These are phyloP conservation scores for Artibeus lituratus DNA, from an alignment of 2,797 vertebrate species.

Conservation along the genomic window DNA sequence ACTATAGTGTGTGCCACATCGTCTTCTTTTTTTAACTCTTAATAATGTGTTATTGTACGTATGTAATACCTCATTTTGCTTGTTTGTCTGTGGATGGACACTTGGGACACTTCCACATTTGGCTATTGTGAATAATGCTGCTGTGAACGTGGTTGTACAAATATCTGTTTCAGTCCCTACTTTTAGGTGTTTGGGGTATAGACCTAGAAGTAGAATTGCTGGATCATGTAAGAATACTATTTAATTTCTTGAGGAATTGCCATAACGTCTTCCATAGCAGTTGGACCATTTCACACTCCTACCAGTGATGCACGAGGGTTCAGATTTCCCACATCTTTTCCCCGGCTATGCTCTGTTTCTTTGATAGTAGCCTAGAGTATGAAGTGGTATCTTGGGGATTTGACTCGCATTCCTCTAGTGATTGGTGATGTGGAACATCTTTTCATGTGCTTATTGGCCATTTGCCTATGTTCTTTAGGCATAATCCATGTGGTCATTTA, in stretches of 20 bases:
- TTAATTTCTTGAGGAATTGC: neutral
- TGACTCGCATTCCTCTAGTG: neutral
- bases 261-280: neutral
- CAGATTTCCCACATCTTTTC: neutral
- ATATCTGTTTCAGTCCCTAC: neutral
- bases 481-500: neutral
- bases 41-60: neutral
- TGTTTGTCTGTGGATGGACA: neutral
- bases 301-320: neutral
- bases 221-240: neutral
- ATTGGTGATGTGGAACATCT: neutral
- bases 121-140: neutral
- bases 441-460: neutral
- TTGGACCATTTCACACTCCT: neutral
- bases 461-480: neutral
- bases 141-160: neutral
- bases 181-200: neutral
- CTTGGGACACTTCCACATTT: neutral
- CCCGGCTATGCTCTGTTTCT: neutral
- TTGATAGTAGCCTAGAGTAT: neutral
- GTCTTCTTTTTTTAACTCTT: neutral
- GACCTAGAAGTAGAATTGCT: neutral
- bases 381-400: neutral
- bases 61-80: neutral
- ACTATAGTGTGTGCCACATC: neutral